Evolutionary conservation across 1,140 invertebrate genomes (phyloP).

Genomic region (Neodiprion fabricii): DNA sequence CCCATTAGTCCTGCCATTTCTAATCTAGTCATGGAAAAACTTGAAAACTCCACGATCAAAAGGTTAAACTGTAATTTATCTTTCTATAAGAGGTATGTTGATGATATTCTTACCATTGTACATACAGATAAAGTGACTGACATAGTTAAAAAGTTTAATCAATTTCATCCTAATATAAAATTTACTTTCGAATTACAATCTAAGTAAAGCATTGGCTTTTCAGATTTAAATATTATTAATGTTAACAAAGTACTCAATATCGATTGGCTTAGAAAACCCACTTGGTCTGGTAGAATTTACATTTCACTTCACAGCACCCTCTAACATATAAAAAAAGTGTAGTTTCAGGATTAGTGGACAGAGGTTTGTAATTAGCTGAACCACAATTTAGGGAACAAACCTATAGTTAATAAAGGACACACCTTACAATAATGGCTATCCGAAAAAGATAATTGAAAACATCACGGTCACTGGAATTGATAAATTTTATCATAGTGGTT

Average conservation of each 20-base stretch:
- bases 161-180: neutral
- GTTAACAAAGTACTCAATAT: slow-evolving; percentile 1
- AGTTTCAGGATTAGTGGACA: neutral
- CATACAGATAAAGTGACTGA: neutral
- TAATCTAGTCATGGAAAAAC: slow-evolving; percentile 23
- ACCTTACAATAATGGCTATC: neutral
- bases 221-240: slow-evolving; percentile 23
- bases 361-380: slow-evolving; percentile 8
- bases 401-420: slow-evolving; percentile 4
- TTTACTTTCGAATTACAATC: neutral
- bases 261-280: slow-evolving; percentile 21
- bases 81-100: neutral
- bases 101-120: neutral
- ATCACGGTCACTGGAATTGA: no score
- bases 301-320: slow-evolving; percentile 20
- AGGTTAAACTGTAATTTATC: neutral
- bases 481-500: no score
- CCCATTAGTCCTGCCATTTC: slow-evolving; percentile 24
- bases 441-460: neutral
- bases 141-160: neutral
- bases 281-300: slow-evolving; percentile 14
- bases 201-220: neutral
- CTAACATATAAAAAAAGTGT: no score
- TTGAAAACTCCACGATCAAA: slow-evolving; percentile 12
- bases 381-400: neutral